A percentile compares a stretch with the other conserved stretches of the same genome.
Evolutionary conservation across 2,888 invertebrate species (phyloP).

Genomic region (Aphodius granarius): DNA sequence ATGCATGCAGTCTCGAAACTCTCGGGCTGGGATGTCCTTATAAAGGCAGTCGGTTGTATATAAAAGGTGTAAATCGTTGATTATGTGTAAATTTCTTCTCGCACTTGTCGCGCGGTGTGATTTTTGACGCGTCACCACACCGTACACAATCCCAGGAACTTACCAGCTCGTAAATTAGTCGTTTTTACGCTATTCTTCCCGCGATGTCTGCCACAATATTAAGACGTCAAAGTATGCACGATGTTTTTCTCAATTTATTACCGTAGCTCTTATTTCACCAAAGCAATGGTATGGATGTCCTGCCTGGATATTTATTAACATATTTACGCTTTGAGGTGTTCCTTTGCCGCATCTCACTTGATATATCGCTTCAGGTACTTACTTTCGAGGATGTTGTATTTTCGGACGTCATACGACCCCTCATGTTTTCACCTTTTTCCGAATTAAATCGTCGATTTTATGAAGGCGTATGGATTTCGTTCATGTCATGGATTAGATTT

Average conservation of each 20-base stretch:
- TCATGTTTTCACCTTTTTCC: not conserved
- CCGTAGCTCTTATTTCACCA: constrained; percentile 19
- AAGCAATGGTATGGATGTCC: constrained; percentile 21
- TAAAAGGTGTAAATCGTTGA: constrained; percentile 10
- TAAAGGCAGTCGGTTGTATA: constrained; percentile 1
- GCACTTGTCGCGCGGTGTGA: constrained; percentile 3
- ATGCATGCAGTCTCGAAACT: not conserved
- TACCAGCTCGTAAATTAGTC: not conserved
- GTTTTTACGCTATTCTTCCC: not conserved
- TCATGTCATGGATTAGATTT: not conserved
- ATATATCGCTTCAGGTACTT: constrained; percentile 5
- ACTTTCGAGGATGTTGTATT: not conserved
- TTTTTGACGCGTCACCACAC: not conserved
- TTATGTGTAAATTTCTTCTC: constrained; percentile 16
- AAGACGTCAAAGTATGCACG: constrained; percentile 18
- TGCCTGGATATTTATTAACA: constrained; percentile 23
- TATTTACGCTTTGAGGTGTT: constrained; percentile 18
- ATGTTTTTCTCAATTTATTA: constrained; percentile 15
- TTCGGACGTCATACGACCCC: not conserved
- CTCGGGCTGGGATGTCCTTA: constrained; percentile 5
- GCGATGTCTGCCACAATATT: constrained; percentile 14
- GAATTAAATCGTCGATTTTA: not conserved
- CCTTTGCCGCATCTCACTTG: constrained; percentile 8
- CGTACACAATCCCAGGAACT: not conserved
- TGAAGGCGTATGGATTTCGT: not conserved